Base-by-base conservation (phyloP, 2,888 invertebrate genomes). In the Plagiodera versicolora region DNA sequence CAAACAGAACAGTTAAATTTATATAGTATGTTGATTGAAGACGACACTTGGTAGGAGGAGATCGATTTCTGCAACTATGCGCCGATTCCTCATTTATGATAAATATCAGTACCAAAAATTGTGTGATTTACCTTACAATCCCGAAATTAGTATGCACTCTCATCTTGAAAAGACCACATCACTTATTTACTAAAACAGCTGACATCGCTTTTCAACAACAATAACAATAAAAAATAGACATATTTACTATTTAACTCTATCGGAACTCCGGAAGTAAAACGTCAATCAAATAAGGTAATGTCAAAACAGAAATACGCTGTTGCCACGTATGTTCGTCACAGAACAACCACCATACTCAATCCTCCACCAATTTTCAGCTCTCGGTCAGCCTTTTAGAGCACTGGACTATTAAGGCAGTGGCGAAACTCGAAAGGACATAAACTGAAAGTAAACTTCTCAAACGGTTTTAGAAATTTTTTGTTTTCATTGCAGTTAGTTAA, bases 181-280 rank as follows among this genome's bases (percentile, higher is more conserved):
- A 67, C 67, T 70, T 60, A 62, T 66, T 65, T 56, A 54, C 55
- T 55, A 60, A 67, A 66, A 65, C 67, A 67, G 67, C 61, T 67
- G 70, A 69, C 67, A 67, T 64, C 44, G 62, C 67, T 39, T 61
- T 56, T 61, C 17, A 11, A 14, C 24, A 39, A 56, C 35, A 52
- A 61, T 48, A 56, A 61, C 49, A 60, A 60, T 47, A 56, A 28
- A 52, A 56, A 46, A 60, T 45, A 55, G 39, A 39, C 39, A 39
- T 39, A 4, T 39, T 39, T 14, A 39, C 14, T 11, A 14, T n/a
- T n/a, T n/a, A 8, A 39, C 39, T 14, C n/a, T 4, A 3, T 32
- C 2, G 24, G 24, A 24, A 24, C 2, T 39, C 14, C 39, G n/a
- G 39, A 39, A 39, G 8, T 11, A 11, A 9, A 39, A 39, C 39